Conservation (phyloP, 2,888 invertebrate genomes). For the Chloromyia formosa region DNA sequence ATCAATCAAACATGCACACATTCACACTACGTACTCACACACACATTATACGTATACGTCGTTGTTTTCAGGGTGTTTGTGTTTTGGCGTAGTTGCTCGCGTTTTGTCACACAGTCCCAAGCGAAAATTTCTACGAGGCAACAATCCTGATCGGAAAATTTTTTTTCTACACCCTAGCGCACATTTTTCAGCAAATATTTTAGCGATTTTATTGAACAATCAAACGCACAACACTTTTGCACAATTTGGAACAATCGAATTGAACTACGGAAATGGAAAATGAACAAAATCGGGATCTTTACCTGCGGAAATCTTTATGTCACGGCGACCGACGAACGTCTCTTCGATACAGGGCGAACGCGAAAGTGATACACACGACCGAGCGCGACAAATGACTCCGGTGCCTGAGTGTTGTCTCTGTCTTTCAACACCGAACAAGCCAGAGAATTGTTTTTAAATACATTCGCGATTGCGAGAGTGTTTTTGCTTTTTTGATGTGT, state of each 20-base stretch:
- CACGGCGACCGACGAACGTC: constrained; percentile 38
- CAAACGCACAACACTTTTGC: constrained; percentile 19
- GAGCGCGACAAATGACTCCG: constrained; percentile 15
- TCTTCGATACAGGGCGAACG: constrained; percentile 9
- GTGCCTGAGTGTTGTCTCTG: no score
- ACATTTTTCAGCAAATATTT: neutral
- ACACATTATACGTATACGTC: no score
- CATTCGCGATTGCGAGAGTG: no score
- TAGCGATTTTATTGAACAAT: neutral
- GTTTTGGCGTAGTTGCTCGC: neutral
- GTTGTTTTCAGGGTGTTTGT: no score
- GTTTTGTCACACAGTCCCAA: constrained; percentile 25
- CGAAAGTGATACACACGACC: neutral
- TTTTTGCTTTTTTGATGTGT: no score
- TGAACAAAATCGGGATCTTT: constrained; percentile 6
- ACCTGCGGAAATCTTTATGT: constrained; percentile 40
- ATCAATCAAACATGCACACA: no score
- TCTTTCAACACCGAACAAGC: no score
- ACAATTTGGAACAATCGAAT: no score
- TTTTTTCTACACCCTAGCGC: neutral
- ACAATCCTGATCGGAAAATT: neutral
- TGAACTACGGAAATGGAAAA: neutral
- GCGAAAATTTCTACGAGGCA: constrained; percentile 8
- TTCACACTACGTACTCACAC: no score
- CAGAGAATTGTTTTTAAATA: no score